These are phyloP conservation scores for Thamnophis sirtalis DNA, from an alignment of 2,113 vertebrate genomes.

Conservation along the genomic window DNA sequence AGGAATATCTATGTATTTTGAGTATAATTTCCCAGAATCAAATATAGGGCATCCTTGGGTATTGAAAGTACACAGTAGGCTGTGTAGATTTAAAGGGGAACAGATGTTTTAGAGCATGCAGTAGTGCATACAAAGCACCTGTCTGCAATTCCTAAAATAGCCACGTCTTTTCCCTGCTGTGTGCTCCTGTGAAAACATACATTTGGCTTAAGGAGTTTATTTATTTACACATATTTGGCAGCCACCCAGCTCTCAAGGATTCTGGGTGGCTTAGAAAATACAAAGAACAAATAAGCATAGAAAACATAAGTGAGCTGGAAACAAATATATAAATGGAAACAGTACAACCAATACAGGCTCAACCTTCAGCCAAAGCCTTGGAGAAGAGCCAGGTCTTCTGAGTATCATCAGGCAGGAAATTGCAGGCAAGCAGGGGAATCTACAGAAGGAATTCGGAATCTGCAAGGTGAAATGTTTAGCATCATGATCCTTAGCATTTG, in stretches of 20 bases:
- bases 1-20: not conserved
- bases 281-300: not conserved
- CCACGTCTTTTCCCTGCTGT: not conserved
- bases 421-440: not conserved
- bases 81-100: not conserved
- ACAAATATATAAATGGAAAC: not conserved
- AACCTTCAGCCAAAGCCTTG: not conserved
- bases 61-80: not conserved
- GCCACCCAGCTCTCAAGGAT: not conserved
- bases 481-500: not conserved
- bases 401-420: not conserved
- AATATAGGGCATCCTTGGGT: not conserved
- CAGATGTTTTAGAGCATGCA: not conserved
- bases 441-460: not conserved
- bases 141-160: not conserved
- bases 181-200: not conserved
- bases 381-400: not conserved
- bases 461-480: not conserved
- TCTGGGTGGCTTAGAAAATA: not conserved
- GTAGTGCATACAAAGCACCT: not conserved
- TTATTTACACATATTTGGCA: not conserved
- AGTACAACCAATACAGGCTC: not conserved
- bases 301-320: not conserved
- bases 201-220: not conserved
- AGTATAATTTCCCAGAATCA: not conserved